These are phyloP conservation scores for Berghia stephanieae DNA, from an alignment of 1,140 invertebrate genomes.

Conservation along the genomic window DNA sequence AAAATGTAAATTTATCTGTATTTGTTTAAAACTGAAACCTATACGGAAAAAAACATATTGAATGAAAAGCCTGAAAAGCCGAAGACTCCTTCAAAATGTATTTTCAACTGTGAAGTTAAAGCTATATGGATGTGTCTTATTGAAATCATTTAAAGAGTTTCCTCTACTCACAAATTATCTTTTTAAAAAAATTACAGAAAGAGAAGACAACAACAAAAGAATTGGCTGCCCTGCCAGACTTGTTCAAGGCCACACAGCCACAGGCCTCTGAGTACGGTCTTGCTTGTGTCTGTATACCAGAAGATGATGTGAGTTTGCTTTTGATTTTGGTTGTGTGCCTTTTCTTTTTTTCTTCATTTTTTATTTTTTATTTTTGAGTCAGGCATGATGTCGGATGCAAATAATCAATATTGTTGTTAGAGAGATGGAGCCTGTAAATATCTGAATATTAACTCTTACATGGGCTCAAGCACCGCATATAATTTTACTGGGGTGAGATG, in stretches of 20 bases:
- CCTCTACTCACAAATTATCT: neutral
- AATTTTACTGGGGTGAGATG: too few species aligned
- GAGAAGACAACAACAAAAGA: conserved; percentile 62
- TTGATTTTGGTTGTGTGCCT: neutral
- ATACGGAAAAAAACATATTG: too few species aligned
- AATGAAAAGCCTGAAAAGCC: too few species aligned
- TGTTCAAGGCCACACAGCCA: conserved; percentile 77
- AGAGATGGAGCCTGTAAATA: too few species aligned
- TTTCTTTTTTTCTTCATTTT: neutral
- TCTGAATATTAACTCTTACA: too few species aligned
- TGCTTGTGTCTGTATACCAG: conserved; percentile 83
- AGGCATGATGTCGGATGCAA: neutral
- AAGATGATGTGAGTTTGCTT: conserved; percentile 76
- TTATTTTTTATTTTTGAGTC: neutral
- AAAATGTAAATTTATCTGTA: too few species aligned
- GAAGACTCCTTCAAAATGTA: too few species aligned
- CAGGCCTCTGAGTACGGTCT: conserved; percentile 88
- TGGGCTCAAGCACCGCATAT: too few species aligned
- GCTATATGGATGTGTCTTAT: neutral
- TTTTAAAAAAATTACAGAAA: conserved; percentile 68
- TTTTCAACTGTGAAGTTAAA: too few species aligned
- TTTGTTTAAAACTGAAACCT: too few species aligned
- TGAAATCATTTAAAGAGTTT: neutral
- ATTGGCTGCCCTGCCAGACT: conserved; percentile 77
- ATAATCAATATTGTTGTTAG: too few species aligned